These are phyloP conservation scores for Lochmaea crataegi DNA, from an alignment of 2,888 invertebrate genomes.

Conservation along the genomic window DNA sequence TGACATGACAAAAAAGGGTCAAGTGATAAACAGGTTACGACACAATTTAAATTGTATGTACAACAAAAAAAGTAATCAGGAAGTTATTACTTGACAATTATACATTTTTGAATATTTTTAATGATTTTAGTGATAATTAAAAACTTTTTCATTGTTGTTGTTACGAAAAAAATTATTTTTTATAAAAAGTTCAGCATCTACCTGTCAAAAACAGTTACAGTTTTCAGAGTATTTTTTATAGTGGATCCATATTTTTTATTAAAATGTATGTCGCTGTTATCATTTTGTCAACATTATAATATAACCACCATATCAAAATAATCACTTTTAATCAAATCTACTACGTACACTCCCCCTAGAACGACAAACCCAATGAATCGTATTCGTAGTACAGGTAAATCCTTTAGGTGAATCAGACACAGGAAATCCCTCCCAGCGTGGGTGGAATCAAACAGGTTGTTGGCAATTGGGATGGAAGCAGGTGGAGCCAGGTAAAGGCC, in stretches of 20 bases:
- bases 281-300: not conserved
- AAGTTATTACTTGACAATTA: no score
- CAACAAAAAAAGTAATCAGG: no score
- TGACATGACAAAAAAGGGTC: not conserved
- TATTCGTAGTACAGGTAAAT: slow-evolving; percentile 33
- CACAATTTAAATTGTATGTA: no score
- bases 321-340: not conserved
- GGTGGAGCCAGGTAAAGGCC: slow-evolving; percentile 45
- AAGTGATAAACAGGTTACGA: no score
- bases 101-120: no score
- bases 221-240: no score
- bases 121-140: no score
- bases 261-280: not conserved
- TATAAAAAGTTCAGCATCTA: no score
- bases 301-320: not conserved
- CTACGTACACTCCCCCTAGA: not conserved
- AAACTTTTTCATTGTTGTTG: no score
- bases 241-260: no score
- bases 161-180: no score
- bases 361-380: slow-evolving; percentile 20
- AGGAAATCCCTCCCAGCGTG: slow-evolving; percentile 37
- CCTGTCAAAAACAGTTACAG: no score
- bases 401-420: slow-evolving; percentile 36
- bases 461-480: slow-evolving; percentile 40
- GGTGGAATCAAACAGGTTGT: slow-evolving; percentile 46